Conservation (phyloP, 2,113 vertebrate genomes). For the Microtus richardsoni region DNA sequence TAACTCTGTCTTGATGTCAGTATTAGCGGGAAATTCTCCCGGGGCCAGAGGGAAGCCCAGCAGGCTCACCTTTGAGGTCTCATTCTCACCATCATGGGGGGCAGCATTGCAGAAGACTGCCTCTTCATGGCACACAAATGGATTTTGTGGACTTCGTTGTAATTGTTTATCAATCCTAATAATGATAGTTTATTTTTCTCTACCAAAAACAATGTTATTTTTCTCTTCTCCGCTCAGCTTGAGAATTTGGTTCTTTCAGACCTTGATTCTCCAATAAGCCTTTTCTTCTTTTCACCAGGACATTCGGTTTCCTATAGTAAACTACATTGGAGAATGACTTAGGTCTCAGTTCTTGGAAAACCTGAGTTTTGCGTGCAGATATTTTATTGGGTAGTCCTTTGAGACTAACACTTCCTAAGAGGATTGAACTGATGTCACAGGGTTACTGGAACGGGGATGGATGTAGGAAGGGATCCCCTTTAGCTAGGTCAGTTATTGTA, state of each 20-base stretch:
- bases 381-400: not conserved
- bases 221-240: constrained; percentile 1
- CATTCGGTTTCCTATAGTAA: not conserved
- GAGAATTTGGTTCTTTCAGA: not conserved
- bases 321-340: not conserved
- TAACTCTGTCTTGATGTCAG: constrained; percentile 63
- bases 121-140: too few relatives aligned
- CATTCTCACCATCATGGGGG: not conserved
- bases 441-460: not conserved
- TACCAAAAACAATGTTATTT: not conserved
- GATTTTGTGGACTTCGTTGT: not conserved
- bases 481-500: not conserved
- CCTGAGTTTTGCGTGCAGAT: not conserved
- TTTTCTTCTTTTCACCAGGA: not conserved
- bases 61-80: not conserved
- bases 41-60: not conserved
- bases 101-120: not conserved
- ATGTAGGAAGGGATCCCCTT: not conserved
- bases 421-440: not conserved
- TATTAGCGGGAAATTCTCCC: not conserved
- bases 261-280: not conserved
- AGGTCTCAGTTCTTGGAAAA: not conserved
- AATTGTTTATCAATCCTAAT: not conserved
- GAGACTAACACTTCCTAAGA: not conserved
- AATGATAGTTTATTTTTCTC: not conserved